Evolutionary conservation across 2,113 vertebrate species (phyloP).

Genomic region (Meles meles): DNA sequence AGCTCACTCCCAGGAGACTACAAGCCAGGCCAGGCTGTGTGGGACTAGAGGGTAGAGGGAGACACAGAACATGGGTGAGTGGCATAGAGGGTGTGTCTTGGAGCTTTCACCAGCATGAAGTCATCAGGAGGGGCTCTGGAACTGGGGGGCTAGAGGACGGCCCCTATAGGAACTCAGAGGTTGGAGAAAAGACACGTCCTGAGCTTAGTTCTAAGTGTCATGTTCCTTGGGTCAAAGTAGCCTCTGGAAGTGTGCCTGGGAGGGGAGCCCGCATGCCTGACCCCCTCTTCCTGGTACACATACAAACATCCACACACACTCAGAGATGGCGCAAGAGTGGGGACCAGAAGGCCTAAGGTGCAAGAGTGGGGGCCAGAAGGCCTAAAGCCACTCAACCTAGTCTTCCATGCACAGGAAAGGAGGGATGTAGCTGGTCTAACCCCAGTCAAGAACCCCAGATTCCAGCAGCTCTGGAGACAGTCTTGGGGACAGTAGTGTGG

Average conservation of each 20-base stretch:
- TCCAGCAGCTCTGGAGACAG: neutral
- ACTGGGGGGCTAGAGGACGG: rapidly evolving
- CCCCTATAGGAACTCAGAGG: rapidly evolving
- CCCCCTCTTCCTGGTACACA: neutral
- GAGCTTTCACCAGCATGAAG: neutral
- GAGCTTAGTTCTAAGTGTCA: rapidly evolving
- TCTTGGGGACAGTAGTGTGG: rapidly evolving
- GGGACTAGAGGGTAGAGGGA: rapidly evolving
- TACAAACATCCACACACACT: neutral
- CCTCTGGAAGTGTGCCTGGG: neutral
- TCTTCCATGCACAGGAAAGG: too few relatives aligned
- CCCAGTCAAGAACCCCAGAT: neutral
- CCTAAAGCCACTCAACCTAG: rapidly evolving
- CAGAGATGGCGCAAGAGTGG: too few relatives aligned
- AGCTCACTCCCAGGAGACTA: neutral
- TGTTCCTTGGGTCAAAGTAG: neutral
- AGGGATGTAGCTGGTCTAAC: rapidly evolving
- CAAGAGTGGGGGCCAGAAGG: too few relatives aligned
- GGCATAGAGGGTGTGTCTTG: rapidly evolving
- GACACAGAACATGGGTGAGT: rapidly evolving
- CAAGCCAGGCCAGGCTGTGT: rapidly evolving
- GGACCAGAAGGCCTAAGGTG: neutral
- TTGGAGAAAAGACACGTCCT: rapidly evolving
- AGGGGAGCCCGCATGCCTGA: too few relatives aligned
- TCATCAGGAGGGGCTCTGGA: neutral